A percentile compares a stretch with the other conserved stretches of the same genome.
phyloP scores from a whole-genome alignment of 2,797 vertebrate species.

The Cynopterus sphinx region DNA sequence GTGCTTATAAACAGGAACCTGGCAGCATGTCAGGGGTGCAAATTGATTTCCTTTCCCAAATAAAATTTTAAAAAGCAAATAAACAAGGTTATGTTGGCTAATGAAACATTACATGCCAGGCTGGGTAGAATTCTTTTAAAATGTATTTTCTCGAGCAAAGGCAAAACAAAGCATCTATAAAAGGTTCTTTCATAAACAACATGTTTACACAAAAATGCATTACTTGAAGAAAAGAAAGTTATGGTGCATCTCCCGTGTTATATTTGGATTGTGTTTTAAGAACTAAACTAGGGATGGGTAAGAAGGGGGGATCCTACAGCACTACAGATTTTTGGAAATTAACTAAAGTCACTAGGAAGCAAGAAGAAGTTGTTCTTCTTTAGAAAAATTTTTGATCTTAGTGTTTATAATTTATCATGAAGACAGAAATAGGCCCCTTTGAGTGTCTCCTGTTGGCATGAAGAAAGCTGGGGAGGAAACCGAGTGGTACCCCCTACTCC shows the following conservation, averaged over 20 bases:
- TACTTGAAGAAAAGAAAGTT: constrained; percentile 77
- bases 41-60: constrained; percentile 89
- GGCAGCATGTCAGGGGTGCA: constrained; percentile 87
- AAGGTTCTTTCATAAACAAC: constrained; percentile 81
- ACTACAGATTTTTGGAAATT: constrained; percentile 35
- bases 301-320: neutral
- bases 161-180: constrained; percentile 81
- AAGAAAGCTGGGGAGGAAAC: neutral
- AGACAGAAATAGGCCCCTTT: neutral
- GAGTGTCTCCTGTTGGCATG: neutral
- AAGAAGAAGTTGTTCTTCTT: constrained; percentile 11
- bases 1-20: constrained; percentile 88
- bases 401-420: neutral
- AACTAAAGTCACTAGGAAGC: neutral
- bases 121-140: constrained; percentile 84
- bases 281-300: constrained; percentile 40
- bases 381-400: neutral
- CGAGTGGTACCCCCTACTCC: neutral
- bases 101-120: constrained; percentile 88
- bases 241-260: constrained; percentile 63
- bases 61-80: constrained; percentile 89
- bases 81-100: constrained; percentile 88
- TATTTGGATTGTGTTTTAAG: constrained; percentile 48
- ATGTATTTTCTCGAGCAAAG: constrained; percentile 83
- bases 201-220: constrained; percentile 82